Evolutionary conservation across 2,113 vertebrate species (phyloP).

Genomic region (Hypomesus transpacificus): DNA sequence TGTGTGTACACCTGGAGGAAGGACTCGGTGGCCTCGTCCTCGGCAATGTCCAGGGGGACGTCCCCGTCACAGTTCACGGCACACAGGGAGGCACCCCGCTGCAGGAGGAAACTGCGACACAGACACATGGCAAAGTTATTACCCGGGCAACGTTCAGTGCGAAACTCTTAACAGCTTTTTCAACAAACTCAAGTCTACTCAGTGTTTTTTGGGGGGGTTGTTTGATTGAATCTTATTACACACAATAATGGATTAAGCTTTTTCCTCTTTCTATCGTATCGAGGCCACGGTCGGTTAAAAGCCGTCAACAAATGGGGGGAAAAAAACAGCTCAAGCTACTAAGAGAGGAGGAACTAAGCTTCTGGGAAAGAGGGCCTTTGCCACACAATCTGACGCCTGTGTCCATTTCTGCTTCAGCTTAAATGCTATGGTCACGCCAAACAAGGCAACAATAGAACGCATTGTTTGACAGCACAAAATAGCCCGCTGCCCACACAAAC

Average conservation of each 20-base stretch:
- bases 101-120: slow-evolving; percentile 79
- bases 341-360: background rate
- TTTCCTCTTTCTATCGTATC: too few species aligned
- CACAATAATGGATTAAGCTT: too few species aligned
- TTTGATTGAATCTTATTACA: too few species aligned
- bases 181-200: too few species aligned
- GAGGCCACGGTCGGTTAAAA: too few species aligned
- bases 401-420: slow-evolving; percentile 38
- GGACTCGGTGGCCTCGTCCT: slow-evolving; percentile 88
- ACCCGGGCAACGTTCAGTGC: background rate
- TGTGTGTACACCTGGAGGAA: slow-evolving; percentile 82
- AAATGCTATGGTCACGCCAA: slow-evolving; percentile 39
- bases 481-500: slow-evolving; percentile 36
- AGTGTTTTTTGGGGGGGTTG: too few species aligned
- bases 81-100: slow-evolving; percentile 78
- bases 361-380: background rate
- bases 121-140: slow-evolving; percentile 4
- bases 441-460: slow-evolving; percentile 53
- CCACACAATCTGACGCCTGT: slow-evolving; percentile 1
- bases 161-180: too few species aligned
- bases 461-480: slow-evolving; percentile 53
- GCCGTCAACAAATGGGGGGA: too few species aligned
- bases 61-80: slow-evolving; percentile 93
- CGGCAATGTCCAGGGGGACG: slow-evolving; percentile 86
- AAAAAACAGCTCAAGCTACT: background rate